These are phyloP conservation scores for Tiphia femorata DNA, from an alignment of 2,888 invertebrate genomes.

Conservation along the genomic window DNA sequence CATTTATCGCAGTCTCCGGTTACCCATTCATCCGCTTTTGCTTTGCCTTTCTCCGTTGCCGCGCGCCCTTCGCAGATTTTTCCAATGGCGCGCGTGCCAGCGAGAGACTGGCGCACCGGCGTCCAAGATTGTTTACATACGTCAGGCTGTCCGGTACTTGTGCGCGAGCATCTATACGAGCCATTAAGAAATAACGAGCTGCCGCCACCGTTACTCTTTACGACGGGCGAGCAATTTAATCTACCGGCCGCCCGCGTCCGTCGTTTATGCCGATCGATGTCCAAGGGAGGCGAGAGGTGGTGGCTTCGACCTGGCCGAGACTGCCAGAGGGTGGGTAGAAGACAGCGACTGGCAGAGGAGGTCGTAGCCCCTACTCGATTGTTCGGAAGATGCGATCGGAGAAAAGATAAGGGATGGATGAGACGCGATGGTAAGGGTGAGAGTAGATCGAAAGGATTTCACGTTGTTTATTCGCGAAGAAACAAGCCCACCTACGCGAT, in stretches of 20 bases:
- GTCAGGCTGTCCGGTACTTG: too few species aligned
- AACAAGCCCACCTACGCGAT: too few species aligned
- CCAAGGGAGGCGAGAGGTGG: background rate
- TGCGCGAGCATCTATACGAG: slow-evolving; percentile 13
- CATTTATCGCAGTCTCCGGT: too few species aligned
- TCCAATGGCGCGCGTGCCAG: too few species aligned
- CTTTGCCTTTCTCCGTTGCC: too few species aligned
- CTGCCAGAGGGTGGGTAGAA: background rate
- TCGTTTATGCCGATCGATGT: slow-evolving; percentile 36
- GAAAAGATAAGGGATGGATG: background rate
- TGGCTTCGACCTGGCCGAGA: background rate
- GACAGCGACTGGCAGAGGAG: background rate
- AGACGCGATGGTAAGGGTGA: background rate
- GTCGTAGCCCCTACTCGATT: too few species aligned
- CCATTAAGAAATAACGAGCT: slow-evolving; percentile 50
- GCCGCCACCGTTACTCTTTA: slow-evolving; percentile 43
- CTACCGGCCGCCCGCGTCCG: slow-evolving; percentile 18
- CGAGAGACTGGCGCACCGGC: too few species aligned
- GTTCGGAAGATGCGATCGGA: background rate
- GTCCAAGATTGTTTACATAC: background rate
- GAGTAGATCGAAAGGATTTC: too few species aligned
- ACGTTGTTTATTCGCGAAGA: too few species aligned
- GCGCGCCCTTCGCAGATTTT: too few species aligned
- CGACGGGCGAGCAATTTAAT: slow-evolving; percentile 42
- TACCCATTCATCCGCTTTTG: too few species aligned